Evolutionary conservation across 2,113 vertebrate species (phyloP).

Genomic region (Dinomys branickii): DNA sequence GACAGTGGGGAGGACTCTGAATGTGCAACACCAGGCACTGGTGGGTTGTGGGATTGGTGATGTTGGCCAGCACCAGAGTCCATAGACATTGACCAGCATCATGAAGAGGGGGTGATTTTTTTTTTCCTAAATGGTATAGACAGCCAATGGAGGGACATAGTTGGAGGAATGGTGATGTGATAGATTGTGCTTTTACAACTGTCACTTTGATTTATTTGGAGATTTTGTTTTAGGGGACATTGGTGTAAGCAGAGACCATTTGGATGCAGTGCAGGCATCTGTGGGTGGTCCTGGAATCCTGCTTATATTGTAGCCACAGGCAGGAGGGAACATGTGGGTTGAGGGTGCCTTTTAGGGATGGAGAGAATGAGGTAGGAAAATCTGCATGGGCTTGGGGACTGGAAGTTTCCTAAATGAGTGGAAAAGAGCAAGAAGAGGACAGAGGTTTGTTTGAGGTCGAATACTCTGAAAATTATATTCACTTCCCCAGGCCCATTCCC

Average conservation of each 20-base stretch:
- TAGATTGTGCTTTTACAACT: not conserved
- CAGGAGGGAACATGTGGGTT: not conserved
- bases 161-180: not conserved
- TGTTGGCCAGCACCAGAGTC: not conserved
- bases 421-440: not conserved
- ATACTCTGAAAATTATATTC: not conserved
- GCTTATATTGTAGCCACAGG: not conserved
- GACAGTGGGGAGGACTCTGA: not conserved
- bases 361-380: not conserved
- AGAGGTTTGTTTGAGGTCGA: no score
- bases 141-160: not conserved
- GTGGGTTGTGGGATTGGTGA: not conserved
- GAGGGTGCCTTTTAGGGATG: not conserved
- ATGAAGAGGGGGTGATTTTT: not conserved
- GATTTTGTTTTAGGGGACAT: not conserved
- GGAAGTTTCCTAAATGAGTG: not conserved
- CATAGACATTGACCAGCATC: not conserved
- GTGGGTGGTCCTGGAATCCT: no score
- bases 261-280: not conserved
- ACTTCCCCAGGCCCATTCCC: not conserved
- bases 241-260: not conserved
- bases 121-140: not conserved
- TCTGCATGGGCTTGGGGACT: not conserved
- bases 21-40: rapidly evolving
- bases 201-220: not conserved